Percentiles rank a stretch among this genome's conserved stretches.
These are phyloP conservation scores for Neotoma lepida DNA, from an alignment of 2,113 vertebrate species.

Conservation along the genomic window DNA sequence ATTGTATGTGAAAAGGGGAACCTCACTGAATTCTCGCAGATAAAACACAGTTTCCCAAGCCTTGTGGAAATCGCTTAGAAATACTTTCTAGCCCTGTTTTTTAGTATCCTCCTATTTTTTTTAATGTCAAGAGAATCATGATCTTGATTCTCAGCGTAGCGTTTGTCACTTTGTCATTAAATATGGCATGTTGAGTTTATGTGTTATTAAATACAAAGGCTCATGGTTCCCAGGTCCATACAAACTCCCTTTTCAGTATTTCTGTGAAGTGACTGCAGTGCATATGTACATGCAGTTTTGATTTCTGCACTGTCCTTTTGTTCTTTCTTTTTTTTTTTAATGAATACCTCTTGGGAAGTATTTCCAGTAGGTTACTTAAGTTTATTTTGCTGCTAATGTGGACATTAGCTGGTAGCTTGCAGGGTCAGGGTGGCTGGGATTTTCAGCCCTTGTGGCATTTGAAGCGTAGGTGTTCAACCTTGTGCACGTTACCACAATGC, in stretches of 20 bases:
- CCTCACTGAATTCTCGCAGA: conserved; percentile 24
- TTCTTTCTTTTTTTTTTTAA: not conserved
- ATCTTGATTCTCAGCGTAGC: conserved; percentile 23
- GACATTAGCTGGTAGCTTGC: not conserved
- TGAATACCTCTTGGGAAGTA: conserved; percentile 49
- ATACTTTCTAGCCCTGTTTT: not conserved
- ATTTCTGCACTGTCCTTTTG: not conserved
- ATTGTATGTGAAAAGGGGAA: not conserved
- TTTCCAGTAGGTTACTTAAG: not conserved
- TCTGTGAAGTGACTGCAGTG: not conserved
- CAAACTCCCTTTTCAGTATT: not conserved
- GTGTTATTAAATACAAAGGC: conserved; percentile 8
- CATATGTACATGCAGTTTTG: not conserved
- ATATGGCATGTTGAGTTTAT: not conserved
- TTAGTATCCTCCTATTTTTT: not conserved
- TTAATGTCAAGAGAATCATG: not conserved
- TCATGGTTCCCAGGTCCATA: not conserved
- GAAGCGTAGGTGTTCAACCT: not conserved
- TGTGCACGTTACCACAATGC: not conserved
- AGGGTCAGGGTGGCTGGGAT: not conserved
- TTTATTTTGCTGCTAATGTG: conserved; percentile 64
- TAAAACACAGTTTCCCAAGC: not conserved
- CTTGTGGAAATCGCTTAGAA: not conserved
- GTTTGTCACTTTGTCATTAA: conserved; percentile 55
- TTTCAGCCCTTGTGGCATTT: not conserved